Base-by-base conservation (phyloP, 1,140 invertebrate species). In the Oryctes rhinoceros region DNA sequence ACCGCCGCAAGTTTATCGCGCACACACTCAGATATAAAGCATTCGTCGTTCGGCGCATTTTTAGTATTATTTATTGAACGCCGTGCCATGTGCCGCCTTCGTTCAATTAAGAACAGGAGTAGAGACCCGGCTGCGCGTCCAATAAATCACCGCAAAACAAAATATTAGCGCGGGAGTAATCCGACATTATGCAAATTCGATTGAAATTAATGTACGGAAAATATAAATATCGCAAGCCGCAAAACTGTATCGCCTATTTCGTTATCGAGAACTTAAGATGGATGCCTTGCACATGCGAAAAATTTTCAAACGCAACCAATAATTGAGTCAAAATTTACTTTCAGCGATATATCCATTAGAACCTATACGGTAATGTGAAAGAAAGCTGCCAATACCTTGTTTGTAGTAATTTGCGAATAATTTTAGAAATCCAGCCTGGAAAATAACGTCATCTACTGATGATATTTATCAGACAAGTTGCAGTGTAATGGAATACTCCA, bases 161-260 rank as follows among this genome's bases (percentile, higher is more conserved):
- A 76, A 76, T 49, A 49, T 18, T 49, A 49, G 15, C 75, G 37
- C 75, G 39, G 39, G 15, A 76, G 20, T 76, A 76, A 76, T 76
- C 75, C 75, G 39, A 49, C 37, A 76, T 76, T 76, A 76, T 76
- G 75, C 75, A 76, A 76, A 76, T 76, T 47, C 39, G 15, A 76
- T 76, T 48, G 44, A 76, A 76, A 76, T 76, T 76, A 76, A 76
- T 76, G 44, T 49, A 49, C 75, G 75, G 75, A 20, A 76, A 76
- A 76, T 71, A 71, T 71, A n/a, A 44, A 76, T 76, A 76, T 49
- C 44, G 37, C 30, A 74, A 74, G 30, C 7, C 10, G 37, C 47
- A 48, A 76, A 71, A 71, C 13, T 11, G 65, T 24, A 71, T 71
- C 65, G 24, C 15, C 1, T 24, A 71, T 24, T 11, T 15, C 10